Evolutionary conservation across 2,113 vertebrate genomes (phyloP), one percentile per base, ranked within the genome.

Genomic region (Meriones unguiculatus): DNA sequence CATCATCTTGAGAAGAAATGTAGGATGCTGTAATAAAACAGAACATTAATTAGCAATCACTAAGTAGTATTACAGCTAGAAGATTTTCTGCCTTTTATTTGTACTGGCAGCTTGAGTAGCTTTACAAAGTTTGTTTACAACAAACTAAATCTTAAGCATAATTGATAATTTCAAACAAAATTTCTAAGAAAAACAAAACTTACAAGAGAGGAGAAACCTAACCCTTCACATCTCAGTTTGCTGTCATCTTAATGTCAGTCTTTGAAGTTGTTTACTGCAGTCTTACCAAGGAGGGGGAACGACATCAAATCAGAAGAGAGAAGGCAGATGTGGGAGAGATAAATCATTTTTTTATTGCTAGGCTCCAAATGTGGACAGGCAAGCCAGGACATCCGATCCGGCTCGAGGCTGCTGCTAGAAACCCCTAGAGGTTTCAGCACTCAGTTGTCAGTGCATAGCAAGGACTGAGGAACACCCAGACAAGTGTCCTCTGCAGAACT

Each of bases 291-390:
- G 41, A 38, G 87, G 50, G 35, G 95, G 67, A 87, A 50, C 5
- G 87, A 52, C 5, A 59, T 93, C 73, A 96, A 18, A 32, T 77
- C 90, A 72, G 91, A 96, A 94, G 87, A 97, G 46, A 67, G 59
- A 87, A 94, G 81, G 87, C 94, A 96, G 96, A 78, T 94, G 78
- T 77, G 84, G 12, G 73, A 95, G 35, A 95, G 20, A 67, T 62
- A 96, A 94, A 96, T 94, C 92, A 3, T 93, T 95, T 91, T 91
- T 97, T 92, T 89, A 89, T 62, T 88, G 95, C 90, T 87, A 13
- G 52, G 78, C 54, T 97, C 92, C 78, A 97, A 95, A 96, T 46
- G 90, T n/a, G 35, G 84, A 97, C 95, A 95, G 78, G 82, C 65
- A 64, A n/a, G 87, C 70, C 30, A 54, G 78, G 25, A 50, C 38